These are phyloP conservation scores for Caenorhabditis panamensis DNA, from an alignment of 2,888 invertebrate genomes.

Conservation along the genomic window DNA sequence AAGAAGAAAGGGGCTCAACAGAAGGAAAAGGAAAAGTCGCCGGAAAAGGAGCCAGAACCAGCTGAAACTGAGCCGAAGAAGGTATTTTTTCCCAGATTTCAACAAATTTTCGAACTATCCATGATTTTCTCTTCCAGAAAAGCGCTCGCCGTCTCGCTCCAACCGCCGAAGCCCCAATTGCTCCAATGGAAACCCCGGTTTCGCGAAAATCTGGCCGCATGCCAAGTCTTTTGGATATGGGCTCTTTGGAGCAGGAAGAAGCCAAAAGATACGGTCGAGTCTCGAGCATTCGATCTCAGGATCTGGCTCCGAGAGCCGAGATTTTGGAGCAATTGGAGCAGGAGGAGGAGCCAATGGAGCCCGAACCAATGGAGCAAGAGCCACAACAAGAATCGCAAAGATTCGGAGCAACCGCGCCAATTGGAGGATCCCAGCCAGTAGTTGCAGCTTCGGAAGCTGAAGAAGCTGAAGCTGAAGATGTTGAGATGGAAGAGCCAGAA, in stretches of 20 bases:
- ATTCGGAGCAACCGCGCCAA: too few species aligned
- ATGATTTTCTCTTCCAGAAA: constrained; percentile 8
- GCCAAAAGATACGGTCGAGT: background rate
- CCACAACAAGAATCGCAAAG: too few species aligned
- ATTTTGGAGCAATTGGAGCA: background rate
- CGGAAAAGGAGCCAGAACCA: too few species aligned
- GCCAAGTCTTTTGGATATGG: background rate
- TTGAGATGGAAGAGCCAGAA: background rate
- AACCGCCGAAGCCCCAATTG: too few species aligned
- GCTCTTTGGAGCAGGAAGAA: background rate
- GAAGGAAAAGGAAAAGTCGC: background rate
- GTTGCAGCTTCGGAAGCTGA: too few species aligned
- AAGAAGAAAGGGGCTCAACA: too few species aligned
- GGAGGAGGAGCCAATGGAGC: background rate
- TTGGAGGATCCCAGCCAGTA: too few species aligned
- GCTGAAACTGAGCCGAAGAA: background rate
- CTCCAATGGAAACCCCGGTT: background rate
- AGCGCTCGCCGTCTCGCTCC: constrained; percentile 12
- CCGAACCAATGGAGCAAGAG: too few species aligned
- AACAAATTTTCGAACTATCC: background rate
- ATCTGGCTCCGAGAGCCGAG: background rate
- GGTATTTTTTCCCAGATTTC: background rate
- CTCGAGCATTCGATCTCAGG: background rate
- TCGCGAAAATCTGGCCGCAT: background rate
- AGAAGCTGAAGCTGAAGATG: too few species aligned